Conservation (phyloP, 2,888 invertebrate species). For the Allophyes oxyacanthae region DNA sequence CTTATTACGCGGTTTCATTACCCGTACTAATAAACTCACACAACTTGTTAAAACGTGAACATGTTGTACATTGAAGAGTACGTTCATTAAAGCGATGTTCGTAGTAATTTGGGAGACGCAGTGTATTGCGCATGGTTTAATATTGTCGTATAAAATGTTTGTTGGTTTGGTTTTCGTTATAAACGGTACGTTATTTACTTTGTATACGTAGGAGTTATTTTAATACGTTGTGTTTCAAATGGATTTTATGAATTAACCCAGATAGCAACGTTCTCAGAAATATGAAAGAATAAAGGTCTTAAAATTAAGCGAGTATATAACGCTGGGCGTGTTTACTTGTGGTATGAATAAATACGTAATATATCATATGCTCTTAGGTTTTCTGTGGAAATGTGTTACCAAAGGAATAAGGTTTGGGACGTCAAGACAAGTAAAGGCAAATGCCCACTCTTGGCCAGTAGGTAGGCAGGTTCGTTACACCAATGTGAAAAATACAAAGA, state of each 20-base stretch:
- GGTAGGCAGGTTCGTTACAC: too few species aligned
- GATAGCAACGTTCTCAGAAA: slow-evolving; percentile 5
- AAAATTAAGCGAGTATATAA: slow-evolving; percentile 8
- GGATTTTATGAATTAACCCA: slow-evolving; percentile 30
- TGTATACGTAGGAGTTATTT: slow-evolving; percentile 7
- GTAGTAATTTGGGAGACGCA: slow-evolving; percentile 15
- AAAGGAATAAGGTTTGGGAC: too few species aligned
- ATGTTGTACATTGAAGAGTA: slow-evolving; percentile 20
- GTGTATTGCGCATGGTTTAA: slow-evolving; percentile 21
- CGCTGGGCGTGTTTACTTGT: slow-evolving; percentile 4
- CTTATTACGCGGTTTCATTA: slow-evolving; percentile 32
- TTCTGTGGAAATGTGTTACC: not conserved
- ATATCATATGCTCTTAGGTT: slow-evolving; percentile 6
- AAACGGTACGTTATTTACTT: slow-evolving; percentile 14
- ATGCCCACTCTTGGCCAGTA: too few species aligned
- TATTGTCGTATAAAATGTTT: slow-evolving; percentile 10
- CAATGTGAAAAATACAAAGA: too few species aligned
- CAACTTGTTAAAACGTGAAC: slow-evolving; percentile 18
- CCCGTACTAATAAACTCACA: slow-evolving; percentile 30
- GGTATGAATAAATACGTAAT: slow-evolving; percentile 5
- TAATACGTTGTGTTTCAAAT: slow-evolving; percentile 22
- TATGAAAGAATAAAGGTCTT: slow-evolving; percentile 1
- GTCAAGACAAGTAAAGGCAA: too few species aligned
- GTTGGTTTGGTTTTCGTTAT: not conserved
- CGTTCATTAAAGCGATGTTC: slow-evolving; percentile 13